Evolutionary conservation across 2,113 vertebrate species (phyloP).

Genomic region (Rhodinocichla rosea): DNA sequence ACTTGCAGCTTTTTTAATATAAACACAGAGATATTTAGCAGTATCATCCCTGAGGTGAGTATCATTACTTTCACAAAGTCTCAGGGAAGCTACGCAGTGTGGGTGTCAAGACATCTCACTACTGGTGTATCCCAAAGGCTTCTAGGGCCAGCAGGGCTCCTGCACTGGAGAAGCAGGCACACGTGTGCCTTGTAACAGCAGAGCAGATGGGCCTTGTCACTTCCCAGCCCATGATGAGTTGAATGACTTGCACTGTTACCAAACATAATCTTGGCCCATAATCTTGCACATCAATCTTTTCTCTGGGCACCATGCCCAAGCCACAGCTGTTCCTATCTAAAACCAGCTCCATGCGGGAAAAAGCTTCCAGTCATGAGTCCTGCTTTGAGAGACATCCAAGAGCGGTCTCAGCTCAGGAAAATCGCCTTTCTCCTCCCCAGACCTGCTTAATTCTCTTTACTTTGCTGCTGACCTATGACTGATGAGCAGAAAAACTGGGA

Average conservation of each 20-base stretch:
- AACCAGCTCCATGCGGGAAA: background rate
- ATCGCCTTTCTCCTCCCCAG: background rate
- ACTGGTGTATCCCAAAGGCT: background rate
- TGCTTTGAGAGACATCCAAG: background rate
- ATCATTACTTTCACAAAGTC: background rate
- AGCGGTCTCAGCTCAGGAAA: background rate
- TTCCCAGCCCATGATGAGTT: background rate
- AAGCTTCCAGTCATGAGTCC: background rate
- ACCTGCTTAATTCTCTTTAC: background rate
- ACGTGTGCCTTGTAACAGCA: background rate
- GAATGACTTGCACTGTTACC: background rate
- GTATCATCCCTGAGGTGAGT: constrained; percentile 68
- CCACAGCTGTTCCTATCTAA: background rate
- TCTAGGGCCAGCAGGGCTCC: background rate
- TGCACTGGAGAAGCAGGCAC: fast-evolving
- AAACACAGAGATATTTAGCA: constrained; percentile 67
- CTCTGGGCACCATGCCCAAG: background rate
- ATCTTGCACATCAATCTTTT: background rate
- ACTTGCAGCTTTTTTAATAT: constrained; percentile 62
- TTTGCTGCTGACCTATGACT: background rate
- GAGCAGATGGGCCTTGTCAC: background rate
- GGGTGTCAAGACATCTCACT: background rate
- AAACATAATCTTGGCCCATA: background rate
- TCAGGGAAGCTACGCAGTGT: background rate
- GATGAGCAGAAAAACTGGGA: background rate